Conservation (phyloP, 2,113 vertebrate genomes). For the Heterotilapia buettikoferi region DNA sequence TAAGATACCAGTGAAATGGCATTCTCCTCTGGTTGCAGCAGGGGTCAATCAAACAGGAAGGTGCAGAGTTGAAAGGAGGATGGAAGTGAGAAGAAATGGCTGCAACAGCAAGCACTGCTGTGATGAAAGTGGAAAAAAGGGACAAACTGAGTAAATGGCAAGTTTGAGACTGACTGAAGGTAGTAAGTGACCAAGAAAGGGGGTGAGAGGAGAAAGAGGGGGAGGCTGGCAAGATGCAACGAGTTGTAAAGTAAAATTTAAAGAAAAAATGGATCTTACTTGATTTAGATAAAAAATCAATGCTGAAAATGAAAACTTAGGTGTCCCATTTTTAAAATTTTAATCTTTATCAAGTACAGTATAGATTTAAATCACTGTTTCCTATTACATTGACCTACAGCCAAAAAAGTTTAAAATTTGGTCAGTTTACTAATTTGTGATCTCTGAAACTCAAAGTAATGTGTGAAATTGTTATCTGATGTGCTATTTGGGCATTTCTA, state of each 20-base stretch:
- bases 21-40: not conserved
- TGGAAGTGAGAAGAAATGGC: not conserved
- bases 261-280: not conserved
- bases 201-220: not conserved
- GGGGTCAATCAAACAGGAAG: not conserved
- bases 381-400: not conserved
- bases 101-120: not conserved
- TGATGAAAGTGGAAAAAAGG: not conserved
- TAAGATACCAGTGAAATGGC: not conserved
- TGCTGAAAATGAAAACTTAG: not conserved
- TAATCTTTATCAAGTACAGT: not conserved
- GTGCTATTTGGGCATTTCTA: not conserved
- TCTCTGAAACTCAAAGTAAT: not conserved
- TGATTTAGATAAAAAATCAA: not conserved
- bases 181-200: not conserved
- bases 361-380: not conserved
- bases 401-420: rapidly evolving
- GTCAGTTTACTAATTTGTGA: rapidly evolving
- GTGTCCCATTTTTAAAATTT: not conserved
- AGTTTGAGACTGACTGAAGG: not conserved
- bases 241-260: not conserved
- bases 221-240: not conserved
- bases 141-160: not conserved
- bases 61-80: not conserved
- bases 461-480: not conserved